Conservation (phyloP, 2,888 invertebrate species). For the Cerastis rubricosa region DNA sequence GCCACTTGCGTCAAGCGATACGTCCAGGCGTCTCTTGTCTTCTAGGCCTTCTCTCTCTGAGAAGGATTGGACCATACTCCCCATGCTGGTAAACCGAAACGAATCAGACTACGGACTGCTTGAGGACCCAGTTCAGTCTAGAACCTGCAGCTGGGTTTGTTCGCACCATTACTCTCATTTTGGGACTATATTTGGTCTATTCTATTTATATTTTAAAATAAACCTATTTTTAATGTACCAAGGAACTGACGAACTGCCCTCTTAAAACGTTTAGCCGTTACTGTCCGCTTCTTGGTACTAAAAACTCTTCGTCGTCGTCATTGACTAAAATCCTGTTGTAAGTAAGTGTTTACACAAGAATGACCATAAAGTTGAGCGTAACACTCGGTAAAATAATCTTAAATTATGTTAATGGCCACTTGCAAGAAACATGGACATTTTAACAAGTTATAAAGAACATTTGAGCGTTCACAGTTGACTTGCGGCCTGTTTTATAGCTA, state of each 20-base stretch:
- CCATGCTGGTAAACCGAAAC: not conserved
- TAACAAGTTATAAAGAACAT: conserved; percentile 45
- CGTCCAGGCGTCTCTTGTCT: not conserved
- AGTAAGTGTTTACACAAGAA: not conserved
- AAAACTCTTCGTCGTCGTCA: no score
- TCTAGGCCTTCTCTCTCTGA: not conserved
- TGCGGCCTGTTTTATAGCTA: conserved; percentile 37
- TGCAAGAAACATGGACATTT: conserved; percentile 35
- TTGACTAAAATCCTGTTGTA: not conserved
- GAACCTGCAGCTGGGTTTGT: not conserved
- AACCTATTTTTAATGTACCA: not conserved
- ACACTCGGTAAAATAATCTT: not conserved
- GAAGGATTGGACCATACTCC: not conserved
- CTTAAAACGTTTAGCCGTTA: not conserved
- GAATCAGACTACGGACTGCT: not conserved
- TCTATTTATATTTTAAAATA: not conserved
- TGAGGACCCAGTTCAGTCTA: not conserved
- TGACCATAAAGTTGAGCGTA: not conserved
- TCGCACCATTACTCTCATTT: not conserved
- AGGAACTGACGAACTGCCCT: no score
- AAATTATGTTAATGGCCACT: conserved; percentile 42
- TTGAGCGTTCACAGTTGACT: conserved; percentile 40
- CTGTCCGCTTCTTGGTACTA: not conserved
- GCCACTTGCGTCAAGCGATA: not conserved
- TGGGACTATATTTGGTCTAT: not conserved